These are phyloP conservation scores for Lomographa bimaculata DNA, from an alignment of 2,888 invertebrate genomes.

Conservation along the genomic window DNA sequence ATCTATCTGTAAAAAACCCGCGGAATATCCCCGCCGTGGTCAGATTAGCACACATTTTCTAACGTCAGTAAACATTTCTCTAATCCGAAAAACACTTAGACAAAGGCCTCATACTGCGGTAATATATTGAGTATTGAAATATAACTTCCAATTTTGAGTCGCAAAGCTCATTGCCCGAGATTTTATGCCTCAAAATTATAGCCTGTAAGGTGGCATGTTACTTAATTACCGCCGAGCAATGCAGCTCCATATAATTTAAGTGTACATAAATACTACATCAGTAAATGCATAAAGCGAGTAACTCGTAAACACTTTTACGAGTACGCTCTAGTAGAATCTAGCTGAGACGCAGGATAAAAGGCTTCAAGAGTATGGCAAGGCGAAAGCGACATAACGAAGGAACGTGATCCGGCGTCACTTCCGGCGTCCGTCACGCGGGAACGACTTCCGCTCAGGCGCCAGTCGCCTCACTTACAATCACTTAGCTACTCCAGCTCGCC, in stretches of 20 bases:
- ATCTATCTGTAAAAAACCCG: too few relatives aligned
- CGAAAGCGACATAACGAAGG: slow-evolving; percentile 69
- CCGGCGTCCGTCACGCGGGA: slow-evolving; percentile 80
- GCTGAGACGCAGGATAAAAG: slow-evolving; percentile 49
- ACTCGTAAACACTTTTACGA: slow-evolving; percentile 34
- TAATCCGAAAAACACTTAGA: too few relatives aligned
- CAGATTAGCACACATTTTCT: too few relatives aligned
- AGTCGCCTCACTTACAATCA: slow-evolving; percentile 78
- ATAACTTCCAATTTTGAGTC: neutral
- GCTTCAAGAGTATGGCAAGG: slow-evolving; percentile 47
- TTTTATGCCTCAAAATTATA: slow-evolving; percentile 5
- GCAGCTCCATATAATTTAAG: slow-evolving; percentile 27
- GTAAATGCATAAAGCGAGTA: slow-evolving; percentile 29
- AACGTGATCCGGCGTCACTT: slow-evolving; percentile 76
- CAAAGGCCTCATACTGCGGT: neutral
- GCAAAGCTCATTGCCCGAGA: neutral
- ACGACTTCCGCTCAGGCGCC: slow-evolving; percentile 80
- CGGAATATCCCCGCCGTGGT: too few relatives aligned
- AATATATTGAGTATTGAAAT: slow-evolving; percentile 1
- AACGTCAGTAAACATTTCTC: too few relatives aligned
- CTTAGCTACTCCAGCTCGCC: slow-evolving; percentile 80
- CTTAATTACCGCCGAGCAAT: slow-evolving; percentile 17
- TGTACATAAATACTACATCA: slow-evolving; percentile 25
- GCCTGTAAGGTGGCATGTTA: slow-evolving; percentile 15
- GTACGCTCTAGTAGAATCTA: slow-evolving; percentile 28